Percentiles rank a stretch among this genome's conserved stretches.
These are phyloP conservation scores for Colletes gigas DNA, from an alignment of 1,140 invertebrate genomes.

Conservation along the genomic window DNA sequence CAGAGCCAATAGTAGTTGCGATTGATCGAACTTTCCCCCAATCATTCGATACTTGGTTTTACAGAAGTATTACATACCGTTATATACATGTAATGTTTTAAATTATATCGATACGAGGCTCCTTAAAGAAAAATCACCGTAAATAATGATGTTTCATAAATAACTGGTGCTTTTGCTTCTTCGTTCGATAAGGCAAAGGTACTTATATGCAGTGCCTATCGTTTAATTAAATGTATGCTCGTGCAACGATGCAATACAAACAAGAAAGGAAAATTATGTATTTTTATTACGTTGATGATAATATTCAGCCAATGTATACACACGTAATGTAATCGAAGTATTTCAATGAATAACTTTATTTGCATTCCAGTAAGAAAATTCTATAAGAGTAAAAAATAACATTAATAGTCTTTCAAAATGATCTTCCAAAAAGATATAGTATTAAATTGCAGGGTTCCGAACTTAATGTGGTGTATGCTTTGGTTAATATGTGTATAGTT, in stretches of 20 bases:
- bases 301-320: slow-evolving; percentile 60
- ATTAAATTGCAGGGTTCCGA: slow-evolving; percentile 41
- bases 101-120: slow-evolving; percentile 61
- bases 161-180: slow-evolving; percentile 72
- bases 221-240: slow-evolving; percentile 66
- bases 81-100: slow-evolving; percentile 47
- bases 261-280: slow-evolving; percentile 57
- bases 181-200: slow-evolving; percentile 68
- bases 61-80: slow-evolving; percentile 47
- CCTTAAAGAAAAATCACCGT: slow-evolving; percentile 46
- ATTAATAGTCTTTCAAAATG: slow-evolving; percentile 50
- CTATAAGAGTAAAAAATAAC: slow-evolving; percentile 12
- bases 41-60: slow-evolving; percentile 58
- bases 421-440: slow-evolving; percentile 61
- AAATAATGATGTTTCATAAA: slow-evolving; percentile 59
- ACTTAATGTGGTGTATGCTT: slow-evolving; percentile 40
- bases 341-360: slow-evolving; percentile 51
- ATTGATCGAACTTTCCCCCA: slow-evolving; percentile 37
- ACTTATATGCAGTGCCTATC: slow-evolving; percentile 71
- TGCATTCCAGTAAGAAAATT: slow-evolving; percentile 65
- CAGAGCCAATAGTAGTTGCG: slow-evolving; percentile 6
- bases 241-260: slow-evolving; percentile 58
- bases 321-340: slow-evolving; percentile 43
- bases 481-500: slow-evolving; percentile 42
- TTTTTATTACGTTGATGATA: slow-evolving; percentile 69